Conservation (phyloP, 2,888 invertebrate genomes). For the Petrophora chlorosata region DNA sequence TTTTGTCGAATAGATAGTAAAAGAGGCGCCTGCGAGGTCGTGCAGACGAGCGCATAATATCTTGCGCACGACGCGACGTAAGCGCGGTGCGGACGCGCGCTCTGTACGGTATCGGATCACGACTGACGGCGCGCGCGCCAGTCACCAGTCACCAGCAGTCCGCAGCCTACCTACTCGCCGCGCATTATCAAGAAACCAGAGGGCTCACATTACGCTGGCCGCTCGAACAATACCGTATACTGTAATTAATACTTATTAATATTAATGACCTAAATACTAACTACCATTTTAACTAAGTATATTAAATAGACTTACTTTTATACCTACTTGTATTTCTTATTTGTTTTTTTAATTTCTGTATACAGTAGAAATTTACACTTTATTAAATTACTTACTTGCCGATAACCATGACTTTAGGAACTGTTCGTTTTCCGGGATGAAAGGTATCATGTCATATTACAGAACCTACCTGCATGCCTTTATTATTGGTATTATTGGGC, state of each 20-base stretch:
- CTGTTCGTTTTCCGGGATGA: no score
- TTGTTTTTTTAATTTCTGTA: no score
- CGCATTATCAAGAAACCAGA: conserved; percentile 31
- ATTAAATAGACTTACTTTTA: background rate
- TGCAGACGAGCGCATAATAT: conserved; percentile 67
- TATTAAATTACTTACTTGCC: no score
- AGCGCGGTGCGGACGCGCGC: conserved; percentile 65
- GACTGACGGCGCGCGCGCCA: conserved; percentile 66
- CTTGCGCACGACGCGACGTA: conserved; percentile 50
- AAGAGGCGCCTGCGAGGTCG: conserved; percentile 60
- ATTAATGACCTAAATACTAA: conserved; percentile 8
- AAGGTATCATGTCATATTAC: no score
- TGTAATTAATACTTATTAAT: conserved; percentile 22
- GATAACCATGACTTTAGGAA: no score
- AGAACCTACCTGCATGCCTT: no score
- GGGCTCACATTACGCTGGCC: conserved; percentile 38
- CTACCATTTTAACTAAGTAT: background rate
- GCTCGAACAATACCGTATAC: conserved; percentile 30
- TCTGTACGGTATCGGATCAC: conserved; percentile 56
- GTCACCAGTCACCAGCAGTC: conserved; percentile 41
- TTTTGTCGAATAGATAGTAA: conserved; percentile 52
- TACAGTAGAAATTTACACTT: no score
- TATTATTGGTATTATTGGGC: no score
- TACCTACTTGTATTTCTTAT: no score
- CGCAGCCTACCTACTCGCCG: conserved; percentile 35